Percentiles rank a stretch among this genome's conserved stretches.
Evolutionary conservation across 2,888 invertebrate genomes (phyloP).

Genomic region (Himalopsyche kuldschensis): DNA sequence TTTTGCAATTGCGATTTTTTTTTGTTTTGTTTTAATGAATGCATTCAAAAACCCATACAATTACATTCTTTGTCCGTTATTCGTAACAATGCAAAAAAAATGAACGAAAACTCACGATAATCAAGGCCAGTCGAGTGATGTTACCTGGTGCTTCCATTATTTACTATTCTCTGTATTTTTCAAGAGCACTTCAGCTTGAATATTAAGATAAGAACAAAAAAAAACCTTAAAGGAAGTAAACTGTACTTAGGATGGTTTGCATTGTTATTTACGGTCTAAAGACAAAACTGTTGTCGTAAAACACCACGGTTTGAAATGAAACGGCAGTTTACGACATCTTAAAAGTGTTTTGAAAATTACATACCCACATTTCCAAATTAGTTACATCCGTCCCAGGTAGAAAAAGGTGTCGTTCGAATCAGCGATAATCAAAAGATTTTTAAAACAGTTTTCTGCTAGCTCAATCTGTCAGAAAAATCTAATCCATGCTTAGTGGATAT

Average conservation of each 20-base stretch:
- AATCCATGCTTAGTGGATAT: too few relatives aligned
- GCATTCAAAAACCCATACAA: too few relatives aligned
- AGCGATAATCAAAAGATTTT: background rate
- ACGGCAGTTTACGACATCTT: background rate
- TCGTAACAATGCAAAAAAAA: too few relatives aligned
- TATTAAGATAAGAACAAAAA: background rate
- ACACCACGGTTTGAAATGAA: background rate
- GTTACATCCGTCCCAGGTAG: slow-evolving; percentile 18
- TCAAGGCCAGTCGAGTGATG: background rate
- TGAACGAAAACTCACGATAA: too few relatives aligned
- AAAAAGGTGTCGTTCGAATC: background rate
- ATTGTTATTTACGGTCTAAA: background rate
- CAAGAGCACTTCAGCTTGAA: background rate
- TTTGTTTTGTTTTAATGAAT: too few relatives aligned
- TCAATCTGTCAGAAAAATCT: too few relatives aligned
- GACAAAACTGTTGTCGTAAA: background rate
- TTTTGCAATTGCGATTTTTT: too few relatives aligned
- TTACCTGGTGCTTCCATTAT: background rate
- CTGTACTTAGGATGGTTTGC: background rate
- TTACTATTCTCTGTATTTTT: background rate
- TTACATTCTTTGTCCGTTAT: too few relatives aligned
- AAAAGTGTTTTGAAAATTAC: slow-evolving; percentile 8
- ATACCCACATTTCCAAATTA: slow-evolving; percentile 5
- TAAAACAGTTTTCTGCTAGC: too few relatives aligned
- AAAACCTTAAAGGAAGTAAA: background rate